Base-by-base conservation (phyloP, 2,113 vertebrate genomes). In the Scalopus aquaticus region DNA sequence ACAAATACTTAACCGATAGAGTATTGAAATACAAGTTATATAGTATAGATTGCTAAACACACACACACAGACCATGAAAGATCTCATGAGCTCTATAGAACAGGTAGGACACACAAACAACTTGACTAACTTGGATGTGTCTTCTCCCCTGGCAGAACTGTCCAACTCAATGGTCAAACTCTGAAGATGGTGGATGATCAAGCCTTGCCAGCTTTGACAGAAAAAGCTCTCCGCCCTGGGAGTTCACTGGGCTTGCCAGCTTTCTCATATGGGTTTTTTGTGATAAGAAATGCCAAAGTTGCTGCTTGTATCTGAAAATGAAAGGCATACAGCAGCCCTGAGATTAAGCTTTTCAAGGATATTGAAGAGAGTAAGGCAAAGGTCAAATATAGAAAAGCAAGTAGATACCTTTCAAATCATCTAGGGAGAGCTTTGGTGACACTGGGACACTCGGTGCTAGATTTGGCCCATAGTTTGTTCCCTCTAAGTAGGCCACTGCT, bases 241-340 rank as follows among this genome's bases (percentile, higher is more conserved):
- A 97, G 98, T 2, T 54, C 90, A 0, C 97, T 99, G 0, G 94
- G 95, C 60, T 98, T 99, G 73, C 99, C 99, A 42, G 98, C 98
- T 24, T 98, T 98, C 96, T 99, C 99, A 2, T 99, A 99, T 0
- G 98, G 98, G 13, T 99, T 99, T 97, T 99, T 99, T 35, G 98
- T 99, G 67, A 97, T 99, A 94, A 97, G 82, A 49, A 98, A 99
- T 0, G 98, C 99, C 70, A 97, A 95, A 85, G 98, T 98, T 15
- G 49, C 96, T 0, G 99, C 98, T 85, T 99, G 99, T 93, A 35
- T 97, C 85, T 98, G 96, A 98, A 62, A 35, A 60, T 17, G 22
- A 79, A 81, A 89, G 20, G 28, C 54, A 44, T 1, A 0, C 15
- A 79, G 70, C 74, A 82, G 65, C 37, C 54, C 56, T 39, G 60